A percentile compares a stretch with the other conserved stretches of the same genome.
These are phyloP conservation scores for Tupaia tana DNA, from an alignment of 2,113 vertebrate genomes.

Conservation along the genomic window DNA sequence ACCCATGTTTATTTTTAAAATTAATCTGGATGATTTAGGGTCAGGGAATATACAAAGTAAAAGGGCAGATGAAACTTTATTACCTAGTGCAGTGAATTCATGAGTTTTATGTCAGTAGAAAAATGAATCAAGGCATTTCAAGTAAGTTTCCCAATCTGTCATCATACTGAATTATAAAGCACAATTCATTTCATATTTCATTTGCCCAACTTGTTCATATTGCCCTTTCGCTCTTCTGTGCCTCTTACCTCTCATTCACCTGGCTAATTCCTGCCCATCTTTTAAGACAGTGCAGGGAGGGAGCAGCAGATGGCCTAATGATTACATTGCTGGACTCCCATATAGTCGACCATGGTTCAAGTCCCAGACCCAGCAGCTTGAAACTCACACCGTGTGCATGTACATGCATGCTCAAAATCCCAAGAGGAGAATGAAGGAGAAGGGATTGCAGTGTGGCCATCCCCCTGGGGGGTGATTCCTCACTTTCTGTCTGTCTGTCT, in stretches of 20 bases:
- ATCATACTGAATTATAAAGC: not conserved
- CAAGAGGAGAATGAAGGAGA: too few relatives aligned
- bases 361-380: too few relatives aligned
- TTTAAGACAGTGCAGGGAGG: not conserved
- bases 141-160: not conserved
- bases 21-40: not conserved
- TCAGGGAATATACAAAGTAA: not conserved
- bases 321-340: too few relatives aligned
- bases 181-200: not conserved
- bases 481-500: too few relatives aligned
- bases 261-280: not conserved
- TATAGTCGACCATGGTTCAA: too few relatives aligned
- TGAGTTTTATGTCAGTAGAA: not conserved
- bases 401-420: too few relatives aligned
- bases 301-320: too few relatives aligned
- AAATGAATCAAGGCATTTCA: constrained; percentile 11
- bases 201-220: not conserved
- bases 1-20: not conserved
- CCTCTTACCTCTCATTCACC: not conserved
- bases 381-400: too few relatives aligned
- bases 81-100: not conserved
- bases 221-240: not conserved
- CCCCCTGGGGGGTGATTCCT: too few relatives aligned
- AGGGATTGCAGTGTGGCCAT: too few relatives aligned
- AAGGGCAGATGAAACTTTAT: not conserved